These are phyloP conservation scores for Thereva nobilitata DNA, from an alignment of 2,888 invertebrate species.

Conservation along the genomic window DNA sequence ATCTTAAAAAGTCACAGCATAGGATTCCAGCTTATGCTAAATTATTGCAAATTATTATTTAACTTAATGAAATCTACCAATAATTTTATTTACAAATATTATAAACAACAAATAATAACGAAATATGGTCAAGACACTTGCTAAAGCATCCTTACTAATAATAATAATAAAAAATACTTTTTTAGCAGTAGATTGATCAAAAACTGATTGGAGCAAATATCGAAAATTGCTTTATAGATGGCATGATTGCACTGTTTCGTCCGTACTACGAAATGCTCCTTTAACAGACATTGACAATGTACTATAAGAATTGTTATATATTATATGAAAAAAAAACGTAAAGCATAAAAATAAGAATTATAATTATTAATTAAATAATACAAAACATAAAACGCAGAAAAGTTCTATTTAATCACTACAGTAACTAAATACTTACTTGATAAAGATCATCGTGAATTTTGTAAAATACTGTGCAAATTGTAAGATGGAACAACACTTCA, in stretches of 20 bases:
- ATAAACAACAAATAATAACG: too few relatives aligned
- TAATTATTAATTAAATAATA: constrained; percentile 3
- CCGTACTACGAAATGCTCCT: constrained; percentile 6
- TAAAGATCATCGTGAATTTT: constrained; percentile 16
- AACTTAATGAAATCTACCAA: too few relatives aligned
- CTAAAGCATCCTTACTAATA: too few relatives aligned
- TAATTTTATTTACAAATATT: too few relatives aligned
- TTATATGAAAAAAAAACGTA: constrained; percentile 16
- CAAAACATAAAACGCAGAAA: neutral
- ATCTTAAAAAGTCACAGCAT: too few relatives aligned
- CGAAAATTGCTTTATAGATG: constrained; percentile 26
- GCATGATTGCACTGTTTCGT: constrained; percentile 36
- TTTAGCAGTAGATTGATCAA: neutral
- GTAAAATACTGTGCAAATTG: constrained; percentile 28
- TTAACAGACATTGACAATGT: constrained; percentile 39
- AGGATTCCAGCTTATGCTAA: too few relatives aligned
- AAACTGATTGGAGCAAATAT: neutral
- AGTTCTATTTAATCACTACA: neutral
- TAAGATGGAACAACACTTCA: constrained; percentile 30
- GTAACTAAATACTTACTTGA: constrained; percentile 29
- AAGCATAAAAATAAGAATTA: neutral
- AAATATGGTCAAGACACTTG: too few relatives aligned
- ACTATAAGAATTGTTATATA: constrained; percentile 34
- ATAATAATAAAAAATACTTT: too few relatives aligned
- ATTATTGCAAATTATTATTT: too few relatives aligned